Evolutionary conservation across 2,888 invertebrate species (phyloP).

Genomic region (Spodoptera picta): DNA sequence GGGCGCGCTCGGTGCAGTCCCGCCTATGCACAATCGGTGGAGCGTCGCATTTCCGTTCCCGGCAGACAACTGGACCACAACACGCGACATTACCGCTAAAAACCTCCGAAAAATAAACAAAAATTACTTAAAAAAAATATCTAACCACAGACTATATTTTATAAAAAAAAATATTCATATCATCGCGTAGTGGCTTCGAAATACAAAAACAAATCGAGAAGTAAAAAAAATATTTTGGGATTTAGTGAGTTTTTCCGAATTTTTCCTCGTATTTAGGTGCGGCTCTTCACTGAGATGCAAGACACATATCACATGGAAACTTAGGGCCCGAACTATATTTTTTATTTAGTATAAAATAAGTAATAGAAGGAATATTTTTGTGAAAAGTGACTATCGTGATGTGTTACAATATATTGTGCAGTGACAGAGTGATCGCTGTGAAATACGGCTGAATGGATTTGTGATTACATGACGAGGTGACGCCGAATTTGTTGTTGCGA

Average conservation of each 20-base stretch:
- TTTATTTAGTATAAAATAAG: slow-evolving; percentile 71
- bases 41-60: slow-evolving; percentile 86
- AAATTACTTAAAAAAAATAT: slow-evolving; percentile 66
- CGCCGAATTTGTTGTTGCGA: slow-evolving; percentile 76
- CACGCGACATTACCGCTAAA: slow-evolving; percentile 84
- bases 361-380: slow-evolving; percentile 77
- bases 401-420: slow-evolving; percentile 76
- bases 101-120: slow-evolving; percentile 81
- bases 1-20: slow-evolving; percentile 88
- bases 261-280: slow-evolving; percentile 73
- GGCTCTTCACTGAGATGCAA: slow-evolving; percentile 71
- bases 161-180: slow-evolving; percentile 76
- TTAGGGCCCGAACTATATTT: slow-evolving; percentile 86
- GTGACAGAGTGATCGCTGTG: slow-evolving; percentile 80
- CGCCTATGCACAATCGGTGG: slow-evolving; percentile 88
- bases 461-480: slow-evolving; percentile 78
- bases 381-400: slow-evolving; percentile 80
- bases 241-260: slow-evolving; percentile 80
- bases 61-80: slow-evolving; percentile 76
- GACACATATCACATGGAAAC: slow-evolving; percentile 87
- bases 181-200: slow-evolving; percentile 59
- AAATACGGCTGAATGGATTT: slow-evolving; percentile 78
- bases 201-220: slow-evolving; percentile 52
- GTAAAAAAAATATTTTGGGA: slow-evolving; percentile 70
- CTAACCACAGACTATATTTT: slow-evolving; percentile 84